Base-by-base conservation (phyloP, 64 coral and sea anemone genomes). In the Stylophora pistillata region DNA sequence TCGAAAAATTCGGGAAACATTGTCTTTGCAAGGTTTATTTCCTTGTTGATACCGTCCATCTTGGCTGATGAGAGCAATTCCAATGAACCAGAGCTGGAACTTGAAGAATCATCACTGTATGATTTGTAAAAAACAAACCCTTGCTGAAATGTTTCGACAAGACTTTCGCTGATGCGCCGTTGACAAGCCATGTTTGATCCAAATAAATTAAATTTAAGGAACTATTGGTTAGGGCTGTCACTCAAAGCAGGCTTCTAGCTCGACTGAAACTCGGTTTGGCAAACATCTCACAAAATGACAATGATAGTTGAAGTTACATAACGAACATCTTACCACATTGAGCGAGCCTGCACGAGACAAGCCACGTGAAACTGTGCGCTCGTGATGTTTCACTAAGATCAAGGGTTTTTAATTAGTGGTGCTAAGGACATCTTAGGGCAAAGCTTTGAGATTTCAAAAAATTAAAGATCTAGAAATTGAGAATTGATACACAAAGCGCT, bases 1-100 rank as follows among this genome's bases (percentile, higher is more conserved):
- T 12, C 75, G 37, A 78, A 78, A 53, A 78, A 78, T 25, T 78
- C 75, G 1, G 75, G 75, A 26, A 78, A 78, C 75, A 78, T 78
- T 25, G 53, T 23, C 17, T 28, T 52, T 9, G 75, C 75, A 27
- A 55, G 7, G 47, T 23, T 11, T 28, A 78, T 28, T 25, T 78
- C 75, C 12, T 20, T 27, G 53, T 13, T 28, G 12, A 55, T 28
- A 21, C 52, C 27, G 13, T 77, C 41, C 15, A 15, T 1, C 55
- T 77, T 26, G 7, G 37, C 74, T 55, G 16, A 9, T 17, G n/a
- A 55, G 1, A 23, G 18, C 1, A 77, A 53, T n/a, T 78, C 75
- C 47, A 27, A 23, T 21, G 23, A 15, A 47, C 10, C 53, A 27
- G 21, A 78, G 6, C 13, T 25, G 0, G 21, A 78, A 23, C 53